Conservation (phyloP, 2,113 vertebrate species). For the Lepisosteus oculatus region DNA sequence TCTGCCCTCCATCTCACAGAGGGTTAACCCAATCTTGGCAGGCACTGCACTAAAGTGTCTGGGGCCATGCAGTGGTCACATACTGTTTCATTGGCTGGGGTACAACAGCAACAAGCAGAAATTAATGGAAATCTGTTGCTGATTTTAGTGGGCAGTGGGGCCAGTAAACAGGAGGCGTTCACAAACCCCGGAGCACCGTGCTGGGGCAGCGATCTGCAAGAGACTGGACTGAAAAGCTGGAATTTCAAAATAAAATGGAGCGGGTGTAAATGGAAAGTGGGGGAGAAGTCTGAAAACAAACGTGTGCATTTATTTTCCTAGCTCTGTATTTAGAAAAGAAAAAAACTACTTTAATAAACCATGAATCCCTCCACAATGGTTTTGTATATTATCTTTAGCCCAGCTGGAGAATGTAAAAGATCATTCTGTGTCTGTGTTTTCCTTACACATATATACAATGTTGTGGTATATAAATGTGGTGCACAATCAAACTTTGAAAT, state of each 20-base stretch:
- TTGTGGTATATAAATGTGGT: neutral
- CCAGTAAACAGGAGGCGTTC: slow-evolving; percentile 60
- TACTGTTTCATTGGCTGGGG: slow-evolving; percentile 66
- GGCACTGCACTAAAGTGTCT: slow-evolving; percentile 53
- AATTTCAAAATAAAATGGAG: neutral
- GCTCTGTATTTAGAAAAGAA: slow-evolving; percentile 66
- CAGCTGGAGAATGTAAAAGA: slow-evolving; percentile 65
- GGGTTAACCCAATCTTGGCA: slow-evolving; percentile 57
- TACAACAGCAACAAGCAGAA: slow-evolving; percentile 51
- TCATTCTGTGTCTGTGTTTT: slow-evolving; percentile 40
- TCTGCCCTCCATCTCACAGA: slow-evolving; percentile 42
- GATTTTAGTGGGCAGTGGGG: slow-evolving; percentile 64
- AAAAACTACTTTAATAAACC: slow-evolving; percentile 69
- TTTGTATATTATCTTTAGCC: slow-evolving; percentile 67
- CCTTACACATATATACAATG: neutral
- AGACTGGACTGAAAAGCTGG: slow-evolving; percentile 58
- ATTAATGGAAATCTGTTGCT: slow-evolving; percentile 67
- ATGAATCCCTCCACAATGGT: slow-evolving; percentile 70
- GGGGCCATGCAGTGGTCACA: slow-evolving; percentile 57
- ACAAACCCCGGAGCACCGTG: slow-evolving; percentile 59
- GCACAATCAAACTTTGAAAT: too few relatives aligned
- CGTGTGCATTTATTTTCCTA: slow-evolving; percentile 67
- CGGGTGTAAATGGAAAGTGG: slow-evolving; percentile 19
- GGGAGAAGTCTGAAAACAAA: slow-evolving; percentile 65
- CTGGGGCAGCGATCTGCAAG: slow-evolving; percentile 47